phyloP scores from a whole-genome alignment of 2,113 vertebrate genomes.

The Cyanoderma ruficeps region DNA sequence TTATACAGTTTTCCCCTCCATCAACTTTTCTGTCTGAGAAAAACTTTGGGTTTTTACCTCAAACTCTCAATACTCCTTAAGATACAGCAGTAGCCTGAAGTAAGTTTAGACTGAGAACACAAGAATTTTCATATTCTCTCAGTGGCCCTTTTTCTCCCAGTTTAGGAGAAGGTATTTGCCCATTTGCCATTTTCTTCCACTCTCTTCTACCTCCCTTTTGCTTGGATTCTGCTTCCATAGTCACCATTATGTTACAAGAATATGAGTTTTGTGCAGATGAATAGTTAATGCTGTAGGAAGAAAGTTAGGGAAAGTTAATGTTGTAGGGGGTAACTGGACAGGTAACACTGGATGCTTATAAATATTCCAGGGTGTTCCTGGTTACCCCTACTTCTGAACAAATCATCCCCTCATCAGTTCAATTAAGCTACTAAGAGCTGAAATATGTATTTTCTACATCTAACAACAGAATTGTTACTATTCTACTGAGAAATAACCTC shows the following conservation, averaged over 20 bases:
- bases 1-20: not conserved
- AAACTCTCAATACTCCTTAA: not conserved
- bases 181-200: not conserved
- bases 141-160: not conserved
- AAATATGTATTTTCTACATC: not conserved
- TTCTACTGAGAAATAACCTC: not conserved
- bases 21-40: not conserved
- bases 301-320: not conserved
- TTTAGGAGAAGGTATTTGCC: not conserved
- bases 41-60: not conserved
- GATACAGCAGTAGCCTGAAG: not conserved
- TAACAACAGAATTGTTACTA: not conserved
- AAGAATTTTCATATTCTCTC: not conserved
- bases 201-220: not conserved
- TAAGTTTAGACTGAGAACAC: not conserved
- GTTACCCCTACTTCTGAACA: not conserved
- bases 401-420: not conserved
- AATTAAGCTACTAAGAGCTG: not conserved
- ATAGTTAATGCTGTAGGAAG: not conserved
- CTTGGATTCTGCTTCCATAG: not conserved
- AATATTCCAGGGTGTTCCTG: not conserved
- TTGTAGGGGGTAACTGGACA: not conserved
- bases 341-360: not conserved
- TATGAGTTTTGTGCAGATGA: not conserved
- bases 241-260: not conserved